A percentile compares a stretch with the other conserved stretches of the same genome.
phyloP scores from a whole-genome alignment of 2,888 invertebrate genomes.

The Ormyrus thymus region DNA sequence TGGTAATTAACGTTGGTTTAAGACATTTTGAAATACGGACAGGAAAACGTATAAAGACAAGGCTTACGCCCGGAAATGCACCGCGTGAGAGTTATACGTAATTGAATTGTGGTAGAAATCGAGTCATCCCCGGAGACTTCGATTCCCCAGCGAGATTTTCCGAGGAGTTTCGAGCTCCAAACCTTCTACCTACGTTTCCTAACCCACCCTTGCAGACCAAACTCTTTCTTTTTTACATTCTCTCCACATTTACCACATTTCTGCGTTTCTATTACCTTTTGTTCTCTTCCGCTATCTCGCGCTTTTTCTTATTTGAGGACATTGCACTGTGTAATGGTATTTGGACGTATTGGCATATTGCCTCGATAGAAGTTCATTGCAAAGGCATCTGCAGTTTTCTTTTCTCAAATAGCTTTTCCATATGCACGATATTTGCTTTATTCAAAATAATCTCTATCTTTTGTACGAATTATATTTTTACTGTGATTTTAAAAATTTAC shows the following conservation, averaged over 20 bases:
- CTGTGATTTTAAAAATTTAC: too few species aligned
- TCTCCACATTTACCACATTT: not conserved
- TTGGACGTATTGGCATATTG: constrained; percentile 8
- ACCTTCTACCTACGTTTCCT: constrained; percentile 3
- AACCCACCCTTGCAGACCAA: constrained; percentile 4
- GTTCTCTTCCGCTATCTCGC: not conserved
- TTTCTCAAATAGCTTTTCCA: not conserved
- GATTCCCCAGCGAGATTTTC: constrained; percentile 59
- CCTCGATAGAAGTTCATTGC: not conserved
- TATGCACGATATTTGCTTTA: too few species aligned
- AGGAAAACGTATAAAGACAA: constrained; percentile 21
- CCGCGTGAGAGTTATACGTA: constrained; percentile 55
- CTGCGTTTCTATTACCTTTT: constrained; percentile 3
- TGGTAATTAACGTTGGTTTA: constrained; percentile 33
- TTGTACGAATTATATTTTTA: too few species aligned
- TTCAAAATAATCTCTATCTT: too few species aligned
- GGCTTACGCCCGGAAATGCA: constrained; percentile 41
- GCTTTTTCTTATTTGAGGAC: not conserved
- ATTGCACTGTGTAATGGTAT: constrained; percentile 4
- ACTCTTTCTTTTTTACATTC: constrained; percentile 15
- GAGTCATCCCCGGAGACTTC: constrained; percentile 61
- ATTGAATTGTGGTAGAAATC: constrained; percentile 62
- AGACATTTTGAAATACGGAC: constrained; percentile 5
- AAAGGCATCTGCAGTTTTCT: not conserved
- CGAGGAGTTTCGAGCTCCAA: constrained; percentile 43